Evolutionary conservation across 2,797 vertebrate species (phyloP), one percentile per base, ranked within the genome.

Genomic region (Scolopax bukidnonensis): DNA sequence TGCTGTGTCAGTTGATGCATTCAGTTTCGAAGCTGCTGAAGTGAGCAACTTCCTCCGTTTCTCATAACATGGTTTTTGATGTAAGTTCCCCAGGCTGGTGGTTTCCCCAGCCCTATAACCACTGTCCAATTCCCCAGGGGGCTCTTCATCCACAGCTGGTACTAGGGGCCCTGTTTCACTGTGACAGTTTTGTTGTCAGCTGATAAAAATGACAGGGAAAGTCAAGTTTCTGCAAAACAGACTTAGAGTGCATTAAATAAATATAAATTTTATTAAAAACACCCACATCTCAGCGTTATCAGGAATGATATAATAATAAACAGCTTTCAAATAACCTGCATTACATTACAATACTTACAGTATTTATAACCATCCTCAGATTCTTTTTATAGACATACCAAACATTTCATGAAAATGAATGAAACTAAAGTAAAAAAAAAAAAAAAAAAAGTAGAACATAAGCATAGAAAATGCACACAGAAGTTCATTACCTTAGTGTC

Each of bases 211-310:
- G 19, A 50, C 40, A 32, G 70, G 50, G 56, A 94, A 92, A 97
- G 63, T 96, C 69, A 97, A 86, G 79, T 71, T 95, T 96, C 77
- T 90, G 76, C 79, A 95, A 94, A 90, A 90, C 61, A 91, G 69
- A 92, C 91, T 94, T 98, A 95, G 97, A 98, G 97, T 98, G 98
- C 98, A 99, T 99, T 99, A 99, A 99, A 99, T 99, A 99, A 99
- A 99, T 99, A 99, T 99, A 99, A 98, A 99, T 99, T 99, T 99
- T 99, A 99, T 99, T 99, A 98, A 99, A 99, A 99, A 99, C 99
- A 99, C 99, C 99, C 99, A 99, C 98, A 99, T 99, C 98, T 99
- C 98, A 98, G 99, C 98, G 97, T 99, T 99, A 99, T 99, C 98
- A 99, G 99, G 99, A 99, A 99, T 99, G 99, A 99, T 99, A 99